Evolutionary conservation across 2,113 vertebrate genomes (phyloP).

Genomic region (Indicator indicator): DNA sequence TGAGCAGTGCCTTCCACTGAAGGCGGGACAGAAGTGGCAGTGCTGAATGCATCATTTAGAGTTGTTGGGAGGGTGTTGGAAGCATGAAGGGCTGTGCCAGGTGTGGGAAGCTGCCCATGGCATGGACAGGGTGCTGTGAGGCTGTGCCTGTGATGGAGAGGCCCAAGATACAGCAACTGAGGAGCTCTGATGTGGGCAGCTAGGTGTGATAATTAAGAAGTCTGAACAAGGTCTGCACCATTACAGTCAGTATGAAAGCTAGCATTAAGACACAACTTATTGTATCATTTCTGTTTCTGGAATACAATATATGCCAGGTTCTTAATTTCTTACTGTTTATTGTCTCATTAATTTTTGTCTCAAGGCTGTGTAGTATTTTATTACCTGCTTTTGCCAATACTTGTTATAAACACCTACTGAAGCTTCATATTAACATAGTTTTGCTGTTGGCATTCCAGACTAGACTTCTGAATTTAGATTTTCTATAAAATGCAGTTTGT

Average conservation of each 20-base stretch:
- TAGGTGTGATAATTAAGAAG: not conserved
- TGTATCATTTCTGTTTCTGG: not conserved
- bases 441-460: not conserved
- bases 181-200: not conserved
- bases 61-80: too few species aligned
- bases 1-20: fast-evolving
- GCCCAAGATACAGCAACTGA: fast-evolving
- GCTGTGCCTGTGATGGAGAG: not conserved
- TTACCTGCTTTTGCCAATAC: conserved; percentile 5
- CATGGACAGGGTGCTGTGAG: fast-evolving
- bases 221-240: not conserved
- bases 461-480: not conserved
- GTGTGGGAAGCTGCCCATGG: fast-evolving
- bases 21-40: not conserved
- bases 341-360: conserved; percentile 30
- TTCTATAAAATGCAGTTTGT: not conserved
- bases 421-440: not conserved
- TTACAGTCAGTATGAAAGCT: not conserved
- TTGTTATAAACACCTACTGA: not conserved
- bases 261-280: not conserved
- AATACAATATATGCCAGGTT: not conserved
- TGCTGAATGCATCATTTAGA: fast-evolving
- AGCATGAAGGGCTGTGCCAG: fast-evolving
- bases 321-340: conserved; percentile 22
- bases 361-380: not conserved